A percentile compares a stretch with the other conserved stretches of the same genome.
These are phyloP conservation scores for Casuarius casuarius DNA, from an alignment of 2,113 vertebrate genomes.

Conservation along the genomic window DNA sequence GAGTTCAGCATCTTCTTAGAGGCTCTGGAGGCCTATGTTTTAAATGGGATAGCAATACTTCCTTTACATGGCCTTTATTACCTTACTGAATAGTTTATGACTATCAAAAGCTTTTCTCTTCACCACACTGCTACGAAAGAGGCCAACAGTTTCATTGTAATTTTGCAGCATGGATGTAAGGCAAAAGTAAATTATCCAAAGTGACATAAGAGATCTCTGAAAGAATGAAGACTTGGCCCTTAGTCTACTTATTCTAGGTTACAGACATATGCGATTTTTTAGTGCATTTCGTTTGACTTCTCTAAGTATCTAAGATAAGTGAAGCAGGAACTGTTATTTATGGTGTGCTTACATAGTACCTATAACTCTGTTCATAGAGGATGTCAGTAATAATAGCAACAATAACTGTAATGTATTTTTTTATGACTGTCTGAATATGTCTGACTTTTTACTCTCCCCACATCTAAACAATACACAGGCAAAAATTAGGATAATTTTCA, in stretches of 20 bases:
- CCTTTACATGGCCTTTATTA: not conserved
- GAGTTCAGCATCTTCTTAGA: not conserved
- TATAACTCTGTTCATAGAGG: not conserved
- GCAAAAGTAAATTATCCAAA: not conserved
- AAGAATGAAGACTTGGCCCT: not conserved
- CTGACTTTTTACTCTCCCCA: not conserved
- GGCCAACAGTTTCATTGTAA: not conserved
- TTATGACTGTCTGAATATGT: not conserved
- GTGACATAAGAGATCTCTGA: not conserved
- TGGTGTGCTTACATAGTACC: not conserved
- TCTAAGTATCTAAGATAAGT: not conserved
- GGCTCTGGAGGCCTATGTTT: not conserved
- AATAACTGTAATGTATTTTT: not conserved
- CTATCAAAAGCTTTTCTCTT: not conserved
- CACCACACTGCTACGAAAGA: not conserved
- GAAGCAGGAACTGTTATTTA: not conserved
- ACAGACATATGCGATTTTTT: not conserved
- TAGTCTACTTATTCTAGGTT: not conserved
- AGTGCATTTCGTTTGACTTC: not conserved
- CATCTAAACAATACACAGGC: not conserved
- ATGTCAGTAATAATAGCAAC: not conserved
- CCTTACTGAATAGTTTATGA: not conserved
- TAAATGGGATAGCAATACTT: not conserved
- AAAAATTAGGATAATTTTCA: not conserved
- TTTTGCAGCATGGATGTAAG: not conserved